Evolutionary conservation across 2,888 invertebrate species (phyloP), one percentile per base, ranked within the genome.

Genomic region (Meganola albula): DNA sequence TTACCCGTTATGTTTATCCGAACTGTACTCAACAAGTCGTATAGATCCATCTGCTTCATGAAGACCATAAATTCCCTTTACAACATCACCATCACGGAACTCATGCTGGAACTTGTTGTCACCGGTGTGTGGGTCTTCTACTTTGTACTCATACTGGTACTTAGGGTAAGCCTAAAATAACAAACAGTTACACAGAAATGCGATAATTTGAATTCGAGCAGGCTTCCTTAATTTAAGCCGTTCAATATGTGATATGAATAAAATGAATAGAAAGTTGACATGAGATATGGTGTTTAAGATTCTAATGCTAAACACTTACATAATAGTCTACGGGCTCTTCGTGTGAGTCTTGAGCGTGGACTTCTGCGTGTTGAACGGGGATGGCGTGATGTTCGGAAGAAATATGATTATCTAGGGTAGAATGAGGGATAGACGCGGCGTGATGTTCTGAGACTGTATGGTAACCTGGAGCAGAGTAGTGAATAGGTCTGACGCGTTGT

Each of bases 11-110:
- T 88, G 86, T 54, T 88, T 86, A 48, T 89, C 89, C 18, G 89
- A 88, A 36, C 75, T 87, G 58, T 90, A 90, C 58, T 89, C 88
- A 12, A 90, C 90, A 40, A 87, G 89, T 48, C 89, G 80, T 37
- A 88, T 61, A 33, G 89, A 89, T 12, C 90, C 90, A 44, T 88
- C 89, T 37, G 89, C 80, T 53, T 90, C 89, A 34, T 87, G 87
- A 21, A 90, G 67, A 27, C 87, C 84, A 62, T 91, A 91, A 26
- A 90, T 88, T 20, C 91, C 91, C 61, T 88, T 88, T 29, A 91
- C 91, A 9, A 80, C 87, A 50, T 90, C 88, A 4, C 91, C 91
- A 72, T 89, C 88, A 9, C 87, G 79, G 44, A 75, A 66, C 63
- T 90, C 89, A 34, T 85, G 78, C 50, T 90, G 89, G 69, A 79